Evolutionary conservation across 2,888 invertebrate species (phyloP).

Genomic region (Willowsia nigromaculata): DNA sequence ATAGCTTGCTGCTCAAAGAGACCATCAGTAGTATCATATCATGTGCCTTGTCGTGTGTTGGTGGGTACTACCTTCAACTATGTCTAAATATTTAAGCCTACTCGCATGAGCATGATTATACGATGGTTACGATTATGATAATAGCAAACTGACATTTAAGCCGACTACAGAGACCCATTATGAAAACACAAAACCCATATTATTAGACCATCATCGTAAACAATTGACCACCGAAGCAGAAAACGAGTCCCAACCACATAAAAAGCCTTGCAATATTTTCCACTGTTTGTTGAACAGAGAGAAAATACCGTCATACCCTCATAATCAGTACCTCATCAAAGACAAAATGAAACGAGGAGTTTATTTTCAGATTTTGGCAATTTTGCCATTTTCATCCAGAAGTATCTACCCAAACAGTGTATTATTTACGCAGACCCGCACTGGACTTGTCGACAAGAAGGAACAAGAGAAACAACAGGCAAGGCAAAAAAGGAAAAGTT

Average conservation of each 20-base stretch:
- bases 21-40: background rate
- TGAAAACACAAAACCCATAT: background rate
- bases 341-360: background rate
- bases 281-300: background rate
- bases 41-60: background rate
- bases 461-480: too few relatives aligned
- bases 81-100: background rate
- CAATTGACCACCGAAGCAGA: background rate
- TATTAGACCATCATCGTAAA: background rate
- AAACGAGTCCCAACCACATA: background rate
- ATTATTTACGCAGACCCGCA: background rate
- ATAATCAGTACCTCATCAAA: background rate
- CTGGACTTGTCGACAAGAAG: too few relatives aligned
- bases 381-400: conserved; percentile 19
- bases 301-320: background rate
- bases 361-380: background rate
- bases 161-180: background rate
- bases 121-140: conserved; percentile 1
- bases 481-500: too few relatives aligned
- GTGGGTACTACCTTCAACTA: background rate
- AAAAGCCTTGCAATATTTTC: background rate
- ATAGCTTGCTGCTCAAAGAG: background rate
- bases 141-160: conserved; percentile 46
- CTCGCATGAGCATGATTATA: conserved; percentile 28
- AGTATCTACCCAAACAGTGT: background rate